Percentiles rank a stretch among this genome's conserved stretches.
These are phyloP conservation scores for Tribolium madens DNA, from an alignment of 1,140 invertebrate species.

Conservation along the genomic window DNA sequence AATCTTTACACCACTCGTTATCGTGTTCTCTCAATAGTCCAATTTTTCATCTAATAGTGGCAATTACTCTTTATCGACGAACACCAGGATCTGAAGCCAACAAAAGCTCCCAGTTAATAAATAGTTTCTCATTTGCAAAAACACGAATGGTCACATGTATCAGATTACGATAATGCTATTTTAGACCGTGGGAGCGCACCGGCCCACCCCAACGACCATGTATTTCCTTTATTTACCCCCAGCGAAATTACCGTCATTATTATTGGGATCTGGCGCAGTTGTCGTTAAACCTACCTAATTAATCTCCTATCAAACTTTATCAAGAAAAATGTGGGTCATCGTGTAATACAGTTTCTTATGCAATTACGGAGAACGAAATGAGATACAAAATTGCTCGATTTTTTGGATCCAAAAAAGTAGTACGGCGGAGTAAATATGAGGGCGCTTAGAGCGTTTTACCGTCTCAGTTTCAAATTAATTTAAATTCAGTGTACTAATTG, in stretches of 20 bases:
- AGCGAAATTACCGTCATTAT: slow-evolving; percentile 54
- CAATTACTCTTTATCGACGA: slow-evolving; percentile 43
- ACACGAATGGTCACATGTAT: slow-evolving; percentile 57
- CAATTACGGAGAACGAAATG: too few relatives aligned
- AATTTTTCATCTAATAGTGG: not conserved
- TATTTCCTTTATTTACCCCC: slow-evolving; percentile 54
- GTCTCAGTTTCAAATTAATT: too few relatives aligned
- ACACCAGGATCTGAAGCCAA: slow-evolving; percentile 43
- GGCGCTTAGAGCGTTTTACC: too few relatives aligned
- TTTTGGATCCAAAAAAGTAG: too few relatives aligned
- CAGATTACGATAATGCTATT: slow-evolving; percentile 56
- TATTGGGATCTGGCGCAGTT: slow-evolving; percentile 40
- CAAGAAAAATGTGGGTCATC: too few relatives aligned
- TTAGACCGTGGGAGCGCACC: slow-evolving; percentile 56
- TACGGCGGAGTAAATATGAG: too few relatives aligned
- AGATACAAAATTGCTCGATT: too few relatives aligned
- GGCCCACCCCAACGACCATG: slow-evolving; percentile 48
- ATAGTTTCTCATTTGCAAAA: slow-evolving; percentile 61
- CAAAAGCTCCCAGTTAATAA: slow-evolving; percentile 50
- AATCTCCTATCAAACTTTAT: not conserved
- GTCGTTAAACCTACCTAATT: slow-evolving; percentile 17
- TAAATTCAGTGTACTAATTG: too few relatives aligned
- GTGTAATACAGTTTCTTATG: too few relatives aligned
- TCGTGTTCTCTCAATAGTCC: not conserved
- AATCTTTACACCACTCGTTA: not conserved